phyloP scores from a whole-genome alignment of 53 echinoderm and acorn worm genomes.

The Holothuria leucospilota region DNA sequence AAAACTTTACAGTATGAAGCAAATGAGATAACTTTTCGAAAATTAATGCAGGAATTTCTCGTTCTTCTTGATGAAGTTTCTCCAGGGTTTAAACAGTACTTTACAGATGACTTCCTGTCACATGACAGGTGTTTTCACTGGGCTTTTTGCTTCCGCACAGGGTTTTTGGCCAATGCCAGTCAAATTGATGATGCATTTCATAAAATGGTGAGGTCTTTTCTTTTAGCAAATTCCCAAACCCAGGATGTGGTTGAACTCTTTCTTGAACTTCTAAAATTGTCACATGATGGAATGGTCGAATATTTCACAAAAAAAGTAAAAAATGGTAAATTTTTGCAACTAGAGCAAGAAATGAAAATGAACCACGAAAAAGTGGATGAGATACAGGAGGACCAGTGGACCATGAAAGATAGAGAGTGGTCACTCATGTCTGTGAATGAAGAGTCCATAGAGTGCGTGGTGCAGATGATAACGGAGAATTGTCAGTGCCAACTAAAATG shows the following conservation, averaged over 20 bases:
- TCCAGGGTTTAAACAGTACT: neutral
- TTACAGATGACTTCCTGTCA: neutral
- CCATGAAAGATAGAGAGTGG: slow-evolving; percentile 2
- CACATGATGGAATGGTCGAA: neutral
- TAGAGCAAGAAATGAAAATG: slow-evolving; percentile 4
- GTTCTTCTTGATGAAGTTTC: slow-evolving; percentile 1
- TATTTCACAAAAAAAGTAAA: neutral
- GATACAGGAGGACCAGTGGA: neutral
- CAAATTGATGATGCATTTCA: neutral
- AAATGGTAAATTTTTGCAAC: slow-evolving; percentile 5
- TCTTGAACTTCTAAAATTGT: slow-evolving; percentile 3
- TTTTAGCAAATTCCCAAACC: neutral
- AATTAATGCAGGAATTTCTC: slow-evolving; percentile 14
- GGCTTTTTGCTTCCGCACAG: slow-evolving; percentile 18
- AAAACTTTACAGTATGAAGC: slow-evolving; percentile 25
- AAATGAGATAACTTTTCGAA: slow-evolving; percentile 7
- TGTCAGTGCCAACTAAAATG: slow-evolving; percentile 12
- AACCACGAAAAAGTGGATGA: neutral
- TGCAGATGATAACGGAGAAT: neutral
- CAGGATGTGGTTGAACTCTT: neutral
- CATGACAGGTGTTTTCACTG: slow-evolving; percentile 17
- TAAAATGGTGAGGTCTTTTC: neutral
- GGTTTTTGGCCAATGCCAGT: neutral
- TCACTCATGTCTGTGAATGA: neutral
- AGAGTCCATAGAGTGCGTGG: neutral